Percentiles rank a stretch among this genome's conserved stretches.
Conservation (phyloP, 2,113 vertebrate genomes). For the Perccottus glenii region DNA sequence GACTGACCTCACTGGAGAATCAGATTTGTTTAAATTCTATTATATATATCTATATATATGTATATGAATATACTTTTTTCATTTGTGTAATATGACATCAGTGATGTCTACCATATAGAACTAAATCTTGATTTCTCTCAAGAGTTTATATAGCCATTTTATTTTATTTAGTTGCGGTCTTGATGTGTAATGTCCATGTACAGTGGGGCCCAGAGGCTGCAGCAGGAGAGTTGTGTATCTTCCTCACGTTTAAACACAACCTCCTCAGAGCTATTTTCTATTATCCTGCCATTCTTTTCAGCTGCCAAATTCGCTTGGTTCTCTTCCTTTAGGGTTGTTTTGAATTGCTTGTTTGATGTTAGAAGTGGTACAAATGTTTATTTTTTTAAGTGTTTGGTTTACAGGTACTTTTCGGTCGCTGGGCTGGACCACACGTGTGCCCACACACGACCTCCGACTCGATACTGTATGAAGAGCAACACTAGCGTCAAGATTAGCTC, state of each 20-base stretch:
- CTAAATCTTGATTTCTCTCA: conserved; percentile 99
- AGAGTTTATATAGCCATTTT: conserved; percentile 95
- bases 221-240: conserved; percentile 86
- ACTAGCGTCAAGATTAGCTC: conserved; percentile 75
- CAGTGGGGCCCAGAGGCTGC: conserved; percentile 86
- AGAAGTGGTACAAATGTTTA: conserved; percentile 72
- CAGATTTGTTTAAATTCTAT: conserved; percentile 82
- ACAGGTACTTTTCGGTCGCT: conserved; percentile 84
- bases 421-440: conserved; percentile 85
- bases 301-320: conserved; percentile 80
- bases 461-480: conserved; percentile 77
- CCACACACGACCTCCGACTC: conserved; percentile 80
- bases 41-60: conserved; percentile 61
- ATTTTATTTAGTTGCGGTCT: conserved; percentile 84
- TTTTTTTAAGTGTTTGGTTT: conserved; percentile 89
- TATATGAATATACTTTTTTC: conserved; percentile 77
- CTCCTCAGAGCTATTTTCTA: conserved; percentile 82
- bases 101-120: conserved; percentile 99
- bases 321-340: conserved; percentile 52
- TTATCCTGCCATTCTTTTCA: conserved; percentile 81
- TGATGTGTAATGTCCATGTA: conserved; percentile 89
- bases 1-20: conserved; percentile 97
- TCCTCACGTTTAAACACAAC: conserved; percentile 68
- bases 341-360: conserved; percentile 62
- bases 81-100: conserved; percentile 97